These are phyloP conservation scores for Xylophagus ater DNA, from an alignment of 2,888 invertebrate species.

Conservation along the genomic window DNA sequence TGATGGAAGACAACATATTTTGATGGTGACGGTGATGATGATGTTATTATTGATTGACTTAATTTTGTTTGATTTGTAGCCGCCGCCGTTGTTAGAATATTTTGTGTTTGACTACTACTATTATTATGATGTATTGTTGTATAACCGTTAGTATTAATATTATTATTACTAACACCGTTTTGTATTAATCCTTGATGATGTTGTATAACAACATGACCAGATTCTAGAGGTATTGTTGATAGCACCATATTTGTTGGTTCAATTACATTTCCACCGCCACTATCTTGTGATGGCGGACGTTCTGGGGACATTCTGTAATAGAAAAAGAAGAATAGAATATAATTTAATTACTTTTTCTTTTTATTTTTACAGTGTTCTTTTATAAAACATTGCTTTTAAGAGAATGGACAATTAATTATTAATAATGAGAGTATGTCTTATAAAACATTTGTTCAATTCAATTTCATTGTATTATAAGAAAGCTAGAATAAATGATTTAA, in stretches of 20 bases:
- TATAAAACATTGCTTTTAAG: no score
- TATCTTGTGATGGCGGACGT: constrained; percentile 30
- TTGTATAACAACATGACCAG: constrained; percentile 23
- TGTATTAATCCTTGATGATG: constrained; percentile 17
- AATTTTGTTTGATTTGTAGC: constrained; percentile 2
- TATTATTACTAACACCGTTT: constrained; percentile 6
- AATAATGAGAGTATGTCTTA: no score
- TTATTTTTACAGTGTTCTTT: no score
- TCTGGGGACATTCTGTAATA: constrained; percentile 38
- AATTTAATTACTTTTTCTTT: no score
- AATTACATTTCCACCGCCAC: constrained; percentile 15
- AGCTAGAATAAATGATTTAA: no score
- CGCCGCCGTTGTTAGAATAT: constrained; percentile 1
- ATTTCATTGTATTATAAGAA: no score
- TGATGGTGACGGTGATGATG: constrained; percentile 22
- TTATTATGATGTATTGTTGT: constrained; percentile 6
- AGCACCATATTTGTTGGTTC: constrained; percentile 24
- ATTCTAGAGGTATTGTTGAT: constrained; percentile 25
- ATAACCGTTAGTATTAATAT: neutral
- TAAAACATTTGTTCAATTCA: no score
- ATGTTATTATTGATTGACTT: neutral
- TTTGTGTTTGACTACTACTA: constrained; percentile 3
- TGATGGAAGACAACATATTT: constrained; percentile 37
- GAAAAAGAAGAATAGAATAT: constrained; percentile 9
- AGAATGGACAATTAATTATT: no score